Evolutionary conservation across 2,888 invertebrate genomes (phyloP).

Genomic region (Thelaira solivaga): DNA sequence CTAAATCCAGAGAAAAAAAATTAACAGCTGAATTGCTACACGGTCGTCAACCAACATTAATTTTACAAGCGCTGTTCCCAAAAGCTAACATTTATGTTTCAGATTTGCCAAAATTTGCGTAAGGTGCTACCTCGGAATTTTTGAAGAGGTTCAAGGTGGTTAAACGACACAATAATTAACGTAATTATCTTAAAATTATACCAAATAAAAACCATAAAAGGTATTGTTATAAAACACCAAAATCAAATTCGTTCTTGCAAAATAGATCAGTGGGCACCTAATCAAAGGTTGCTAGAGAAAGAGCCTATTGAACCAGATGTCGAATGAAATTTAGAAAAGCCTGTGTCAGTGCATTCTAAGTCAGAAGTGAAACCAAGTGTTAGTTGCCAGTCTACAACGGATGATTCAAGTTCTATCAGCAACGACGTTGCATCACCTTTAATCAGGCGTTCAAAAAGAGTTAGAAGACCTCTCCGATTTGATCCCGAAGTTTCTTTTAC

Average conservation of each 20-base stretch:
- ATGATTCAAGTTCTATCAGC: not conserved
- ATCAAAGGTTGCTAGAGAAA: not conserved
- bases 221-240: not conserved
- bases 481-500: not conserved
- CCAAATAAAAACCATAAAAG: not conserved
- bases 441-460: not conserved
- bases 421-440: not conserved
- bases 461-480: not conserved
- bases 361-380: too few relatives aligned
- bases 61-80: slow-evolving; percentile 37
- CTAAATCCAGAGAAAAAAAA: slow-evolving; percentile 41
- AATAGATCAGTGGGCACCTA: not conserved
- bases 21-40: slow-evolving; percentile 51
- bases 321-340: too few relatives aligned
- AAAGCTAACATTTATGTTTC: not conserved
- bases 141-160: not conserved
- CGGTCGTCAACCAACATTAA: slow-evolving; percentile 43
- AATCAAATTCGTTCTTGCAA: not conserved
- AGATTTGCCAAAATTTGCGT: not conserved
- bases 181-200: not conserved
- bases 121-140: not conserved
- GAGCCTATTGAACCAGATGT: too few relatives aligned
- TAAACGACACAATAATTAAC: not conserved
- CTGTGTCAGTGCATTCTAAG: too few relatives aligned
- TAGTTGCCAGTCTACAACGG: too few relatives aligned